Base-by-base conservation (phyloP, 2,797 vertebrate genomes). In the Pampus argenteus region DNA sequence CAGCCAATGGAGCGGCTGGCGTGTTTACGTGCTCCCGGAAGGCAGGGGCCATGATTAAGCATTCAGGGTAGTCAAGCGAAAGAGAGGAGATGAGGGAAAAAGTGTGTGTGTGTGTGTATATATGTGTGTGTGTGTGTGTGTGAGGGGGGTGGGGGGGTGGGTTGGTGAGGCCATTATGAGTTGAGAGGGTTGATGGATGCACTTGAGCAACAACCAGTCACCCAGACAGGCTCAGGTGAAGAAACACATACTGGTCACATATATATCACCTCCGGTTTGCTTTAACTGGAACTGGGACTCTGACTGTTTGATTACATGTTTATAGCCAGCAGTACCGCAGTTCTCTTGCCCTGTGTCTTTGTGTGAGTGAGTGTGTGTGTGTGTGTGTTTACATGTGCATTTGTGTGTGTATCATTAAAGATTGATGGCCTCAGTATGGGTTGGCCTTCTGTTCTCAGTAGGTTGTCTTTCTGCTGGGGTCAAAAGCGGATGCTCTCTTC, bases 31-130 rank as follows among this genome's bases (percentile, higher is more conserved):
- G 71, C 83, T 91, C 78, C 85, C 77, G 85, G 88, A 92, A 93
- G 89, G 89, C 84, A 66, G 76, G 50, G 79, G 47, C 87, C 76
- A 23, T 84, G 86, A 93, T 94, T 92, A 94, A 78, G 81, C 85
- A 92, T 94, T 90, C 91, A 92, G 92, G 85, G 84, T 86, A 92
- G 88, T 88, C 71, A 70, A 92, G 92, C 71, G 64, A 88, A 92
- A 93, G 88, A 80, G 77, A 74, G 31, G n/a, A 66, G 76, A 66
- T 58, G 66, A 58, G 44, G 34, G 62, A 22, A 55, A 77, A 74
- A 71, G 38, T 40, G 5, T 36, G 28, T 29, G 28, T 5, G 4
- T 29, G 28, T 29, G 28, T 29, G 28, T 29, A 7, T 5, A 7
- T 6, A 7, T 3, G 28, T 5, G 5, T 29, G 28, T 29, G 28